These are phyloP conservation scores for Potamarius usumacintae DNA, from an alignment of 2,113 vertebrate species.

Conservation along the genomic window DNA sequence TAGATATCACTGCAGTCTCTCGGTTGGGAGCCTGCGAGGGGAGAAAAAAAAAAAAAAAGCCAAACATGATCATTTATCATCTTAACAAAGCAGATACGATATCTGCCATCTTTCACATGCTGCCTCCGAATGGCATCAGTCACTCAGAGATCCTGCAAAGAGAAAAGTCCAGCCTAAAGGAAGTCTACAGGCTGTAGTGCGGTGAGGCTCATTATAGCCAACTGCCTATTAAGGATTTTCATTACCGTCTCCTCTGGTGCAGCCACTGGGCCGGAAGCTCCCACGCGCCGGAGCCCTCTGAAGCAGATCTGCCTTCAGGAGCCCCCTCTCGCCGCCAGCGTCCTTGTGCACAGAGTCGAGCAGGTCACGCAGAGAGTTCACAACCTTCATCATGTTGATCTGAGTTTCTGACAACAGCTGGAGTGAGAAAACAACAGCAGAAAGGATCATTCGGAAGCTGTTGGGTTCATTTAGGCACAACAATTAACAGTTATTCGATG, in stretches of 20 bases:
- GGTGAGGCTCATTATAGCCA: constrained; percentile 38
- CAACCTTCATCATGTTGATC: constrained; percentile 79
- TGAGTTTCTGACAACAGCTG: constrained; percentile 88
- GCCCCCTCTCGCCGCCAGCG: constrained; percentile 68
- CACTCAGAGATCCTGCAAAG: constrained; percentile 19
- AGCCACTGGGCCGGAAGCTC: constrained; percentile 70
- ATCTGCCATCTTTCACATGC: constrained; percentile 26
- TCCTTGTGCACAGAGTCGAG: constrained; percentile 84
- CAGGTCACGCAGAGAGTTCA: constrained; percentile 79
- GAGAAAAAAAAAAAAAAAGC: constrained; percentile 14
- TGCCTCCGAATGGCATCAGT: constrained; percentile 16
- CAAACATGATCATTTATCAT: constrained; percentile 25
- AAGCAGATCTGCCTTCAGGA: constrained; percentile 76
- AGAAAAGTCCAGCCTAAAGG: not conserved
- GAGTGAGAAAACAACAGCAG: not conserved
- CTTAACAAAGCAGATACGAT: constrained; percentile 14
- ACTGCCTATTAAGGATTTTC: constrained; percentile 13
- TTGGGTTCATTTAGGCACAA: not conserved
- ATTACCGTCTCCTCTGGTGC: constrained; percentile 72
- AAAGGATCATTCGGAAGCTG: not conserved
- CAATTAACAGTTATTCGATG: too few relatives aligned
- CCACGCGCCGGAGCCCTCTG: constrained; percentile 69
- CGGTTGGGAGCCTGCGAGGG: constrained; percentile 75
- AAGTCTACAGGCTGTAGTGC: not conserved
- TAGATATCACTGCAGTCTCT: constrained; percentile 85